phyloP scores from a whole-genome alignment of 2,888 invertebrate genomes.

The Pseudoips prasinana region DNA sequence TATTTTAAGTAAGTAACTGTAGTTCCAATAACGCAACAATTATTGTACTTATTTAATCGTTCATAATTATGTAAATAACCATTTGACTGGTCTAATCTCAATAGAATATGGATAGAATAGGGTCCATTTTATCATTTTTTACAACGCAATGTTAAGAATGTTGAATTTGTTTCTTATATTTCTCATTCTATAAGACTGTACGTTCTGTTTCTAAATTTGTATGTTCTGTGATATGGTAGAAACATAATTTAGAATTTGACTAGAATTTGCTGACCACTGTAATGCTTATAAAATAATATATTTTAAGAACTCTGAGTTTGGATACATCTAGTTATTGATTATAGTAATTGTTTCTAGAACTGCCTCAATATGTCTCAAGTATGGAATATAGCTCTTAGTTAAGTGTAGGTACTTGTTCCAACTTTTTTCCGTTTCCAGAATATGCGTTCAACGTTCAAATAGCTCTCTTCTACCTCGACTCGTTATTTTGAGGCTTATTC shows the following conservation, averaged over 20 bases:
- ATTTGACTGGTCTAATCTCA: conserved; percentile 35
- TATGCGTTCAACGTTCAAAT: too few species aligned
- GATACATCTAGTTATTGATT: too few species aligned
- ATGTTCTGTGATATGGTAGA: conserved; percentile 23
- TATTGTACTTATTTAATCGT: conserved; percentile 32
- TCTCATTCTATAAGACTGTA: conserved; percentile 43
- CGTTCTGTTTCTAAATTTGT: conserved; percentile 32
- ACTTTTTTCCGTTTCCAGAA: too few species aligned
- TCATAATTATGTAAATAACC: conserved; percentile 42
- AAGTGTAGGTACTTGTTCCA: too few species aligned
- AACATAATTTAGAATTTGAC: conserved; percentile 6
- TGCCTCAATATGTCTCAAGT: too few species aligned
- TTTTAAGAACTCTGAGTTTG: too few species aligned
- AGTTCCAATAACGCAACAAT: conserved; percentile 54
- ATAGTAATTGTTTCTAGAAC: too few species aligned
- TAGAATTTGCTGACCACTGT: conserved; percentile 7
- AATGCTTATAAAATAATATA: too few species aligned
- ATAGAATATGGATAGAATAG: conserved; percentile 16
- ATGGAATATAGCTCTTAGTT: too few species aligned
- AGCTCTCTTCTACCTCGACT: too few species aligned
- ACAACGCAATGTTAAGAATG: conserved; percentile 6
- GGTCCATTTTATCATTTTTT: conserved; percentile 13
- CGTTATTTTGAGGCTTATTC: too few species aligned
- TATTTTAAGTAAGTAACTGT: conserved; percentile 34
- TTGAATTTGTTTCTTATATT: conserved; percentile 9